Base-by-base conservation (phyloP, 2,888 invertebrate genomes). In the Caenorhabditis auriculariae region DNA sequence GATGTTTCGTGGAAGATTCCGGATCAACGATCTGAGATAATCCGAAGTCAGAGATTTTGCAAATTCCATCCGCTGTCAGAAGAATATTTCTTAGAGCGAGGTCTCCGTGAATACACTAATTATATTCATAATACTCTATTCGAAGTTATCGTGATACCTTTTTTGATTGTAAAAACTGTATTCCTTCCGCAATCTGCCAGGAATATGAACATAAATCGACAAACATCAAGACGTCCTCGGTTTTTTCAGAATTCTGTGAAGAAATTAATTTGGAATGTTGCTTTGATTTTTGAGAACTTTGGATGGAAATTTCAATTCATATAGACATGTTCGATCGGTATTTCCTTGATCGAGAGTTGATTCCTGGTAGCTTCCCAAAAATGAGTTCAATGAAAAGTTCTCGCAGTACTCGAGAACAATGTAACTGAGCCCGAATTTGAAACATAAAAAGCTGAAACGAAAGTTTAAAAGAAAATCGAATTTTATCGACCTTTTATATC, bases 31-130 rank as follows among this genome's bases (percentile, higher is more conserved):
- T 28, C 19, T 48, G n/a, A 0, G 60, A 45, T 12, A 46, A 26
- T 32, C 55, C 60, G 37, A 60, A 60, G 44, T 60, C 60, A 0
- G 45, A 43, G 0, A 60, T n/a, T 37, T 60, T 60, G 24, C 51
- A 32, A 0, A 55, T 23, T 4, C 38, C 15, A 2, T 43, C 17
- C 5, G 51, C 39, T 0, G 44, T 37, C 0, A 60, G n/a, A 17
- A 60, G 5, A 12, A 55, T 26, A 28, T 60, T 60, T 41, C 52
- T 26, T 44, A 55, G 15, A 12, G 52, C 52, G 4, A 60, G 38
- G 29, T 60, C 55, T 26, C 55, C 39, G 21, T 60, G 60, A 1
- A 52, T 52, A 9, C 45, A 46, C 60, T 60, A 45, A 42, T 48
- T 48, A 29, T 12, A 24, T 17, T 2, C n/a, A 12, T n/a, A 12